Evolutionary conservation across 2,888 invertebrate species (phyloP).

Genomic region (Pimpla rufipes): DNA sequence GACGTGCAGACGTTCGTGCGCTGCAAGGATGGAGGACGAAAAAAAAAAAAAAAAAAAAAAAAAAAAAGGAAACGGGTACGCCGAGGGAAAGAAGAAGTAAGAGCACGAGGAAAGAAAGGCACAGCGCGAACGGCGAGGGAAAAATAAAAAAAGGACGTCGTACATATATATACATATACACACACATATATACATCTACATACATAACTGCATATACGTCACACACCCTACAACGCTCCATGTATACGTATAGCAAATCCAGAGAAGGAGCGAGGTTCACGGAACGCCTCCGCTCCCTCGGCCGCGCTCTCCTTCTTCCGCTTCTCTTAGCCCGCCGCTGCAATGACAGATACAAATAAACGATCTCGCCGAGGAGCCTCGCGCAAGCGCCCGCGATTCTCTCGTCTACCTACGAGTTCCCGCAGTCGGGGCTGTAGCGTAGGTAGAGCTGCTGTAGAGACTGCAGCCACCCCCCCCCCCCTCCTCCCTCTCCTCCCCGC

Average conservation of each 20-base stretch:
- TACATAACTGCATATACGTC: background rate
- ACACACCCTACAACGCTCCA: slow-evolving; percentile 9
- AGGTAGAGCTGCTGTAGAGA: slow-evolving; percentile 56
- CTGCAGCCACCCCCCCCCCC: slow-evolving; percentile 54
- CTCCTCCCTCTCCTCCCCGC: slow-evolving; percentile 60
- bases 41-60: slow-evolving; percentile 32
- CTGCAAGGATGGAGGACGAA: slow-evolving; percentile 34
- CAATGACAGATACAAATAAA: slow-evolving; percentile 86
- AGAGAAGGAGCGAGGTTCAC: slow-evolving; percentile 50
- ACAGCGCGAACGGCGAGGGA: slow-evolving; percentile 3
- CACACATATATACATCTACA: slow-evolving; percentile 29
- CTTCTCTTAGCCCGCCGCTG: slow-evolving; percentile 77
- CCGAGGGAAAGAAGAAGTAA: slow-evolving; percentile 48
- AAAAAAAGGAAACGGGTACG: slow-evolving; percentile 60
- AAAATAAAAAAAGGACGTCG: slow-evolving; percentile 49
- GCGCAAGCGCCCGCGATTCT: slow-evolving; percentile 81
- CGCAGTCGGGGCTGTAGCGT: slow-evolving; percentile 36
- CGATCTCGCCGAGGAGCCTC: slow-evolving; percentile 80
- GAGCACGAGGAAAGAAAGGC: slow-evolving; percentile 54
- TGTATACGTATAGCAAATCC: slow-evolving; percentile 18
- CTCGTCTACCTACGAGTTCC: slow-evolving; percentile 57
- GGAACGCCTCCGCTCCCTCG: slow-evolving; percentile 61
- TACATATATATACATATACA: slow-evolving; percentile 20
- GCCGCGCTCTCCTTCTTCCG: slow-evolving; percentile 59
- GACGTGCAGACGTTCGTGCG: slow-evolving; percentile 15